These are phyloP conservation scores for Tympanuchus pallidicinctus DNA, from an alignment of 2,113 vertebrate species.

Conservation along the genomic window DNA sequence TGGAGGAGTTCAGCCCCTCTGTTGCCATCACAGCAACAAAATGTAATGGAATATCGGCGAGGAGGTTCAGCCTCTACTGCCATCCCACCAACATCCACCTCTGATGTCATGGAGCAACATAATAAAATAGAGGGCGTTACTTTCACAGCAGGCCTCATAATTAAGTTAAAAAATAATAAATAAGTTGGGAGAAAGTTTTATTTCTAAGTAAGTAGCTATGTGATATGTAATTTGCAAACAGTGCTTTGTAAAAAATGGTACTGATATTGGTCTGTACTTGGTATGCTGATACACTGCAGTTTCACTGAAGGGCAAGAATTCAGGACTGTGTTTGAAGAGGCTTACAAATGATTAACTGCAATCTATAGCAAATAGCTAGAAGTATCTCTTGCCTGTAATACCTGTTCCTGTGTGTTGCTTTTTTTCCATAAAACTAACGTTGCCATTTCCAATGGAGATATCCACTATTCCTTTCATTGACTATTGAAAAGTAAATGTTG, in stretches of 20 bases:
- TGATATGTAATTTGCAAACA: not conserved
- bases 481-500: not conserved
- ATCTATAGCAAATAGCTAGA: not conserved
- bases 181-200: not conserved
- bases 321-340: not conserved
- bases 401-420: not conserved
- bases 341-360: not conserved
- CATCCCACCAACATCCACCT: too few relatives aligned
- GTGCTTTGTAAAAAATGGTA: not conserved
- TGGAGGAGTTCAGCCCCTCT: too few relatives aligned
- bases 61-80: too few relatives aligned
- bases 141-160: too few relatives aligned
- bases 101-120: too few relatives aligned
- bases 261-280: not conserved
- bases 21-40: too few relatives aligned
- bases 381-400: not conserved
- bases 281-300: not conserved
- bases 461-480: not conserved
- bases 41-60: too few relatives aligned
- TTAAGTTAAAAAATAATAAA: not conserved
- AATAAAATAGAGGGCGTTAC: too few relatives aligned
- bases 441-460: not conserved
- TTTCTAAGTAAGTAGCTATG: not conserved
- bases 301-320: not conserved
- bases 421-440: not conserved